Base-by-base conservation (phyloP, 2,113 vertebrate species). In the Neopipo cinnamomea region DNA sequence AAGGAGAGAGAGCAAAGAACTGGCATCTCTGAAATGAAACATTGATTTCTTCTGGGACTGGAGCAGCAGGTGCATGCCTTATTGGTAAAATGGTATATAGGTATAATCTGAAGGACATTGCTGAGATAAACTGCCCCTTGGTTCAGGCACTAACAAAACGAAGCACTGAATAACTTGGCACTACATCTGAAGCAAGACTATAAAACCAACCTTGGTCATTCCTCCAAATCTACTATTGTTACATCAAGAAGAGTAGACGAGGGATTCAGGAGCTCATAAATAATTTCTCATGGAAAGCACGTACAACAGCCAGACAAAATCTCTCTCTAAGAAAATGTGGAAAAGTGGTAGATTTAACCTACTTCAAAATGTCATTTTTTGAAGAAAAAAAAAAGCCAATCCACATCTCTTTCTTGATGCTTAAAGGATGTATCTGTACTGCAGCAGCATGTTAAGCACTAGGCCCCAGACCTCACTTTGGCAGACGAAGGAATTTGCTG, bases 261-360 rank as follows among this genome's bases (percentile, higher is more conserved):
- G 90, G 93, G 96, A 95, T 96, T 91, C 68, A 59, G 86, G 20
- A 96, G 58, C 88, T 92, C 94, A 92, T 96, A 96, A 96, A 95
- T 87, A 94, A 95, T 96, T 97, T 93, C 75, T 91, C 94, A 96
- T 97, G 96, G 95, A 95, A 93, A 95, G 96, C 95, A 97, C 94
- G 85, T 95, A 90, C 33, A 67, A 62, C 42, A 95, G 87, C 73
- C 91, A 96, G 96, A 93, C 52, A 31, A 97, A 98, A 96, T 80
- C 96, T 83, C 84, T 95, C 86, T 84, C 85, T 75, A 78, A 91
- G 85, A 97, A 95, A 96, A 96, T 89, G 95, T 80, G 92, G 92
- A 78, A 96, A 95, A 96, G 91, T 87, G 88, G 92, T 96, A 96
- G 93, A 95, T 92, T 95, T 92, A 96, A 94, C 96, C 92, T 96